Evolutionary conservation across 2,797 vertebrate genomes (phyloP), one percentile per base, ranked within the genome.

Genomic region (Setipinna tenuifilis): DNA sequence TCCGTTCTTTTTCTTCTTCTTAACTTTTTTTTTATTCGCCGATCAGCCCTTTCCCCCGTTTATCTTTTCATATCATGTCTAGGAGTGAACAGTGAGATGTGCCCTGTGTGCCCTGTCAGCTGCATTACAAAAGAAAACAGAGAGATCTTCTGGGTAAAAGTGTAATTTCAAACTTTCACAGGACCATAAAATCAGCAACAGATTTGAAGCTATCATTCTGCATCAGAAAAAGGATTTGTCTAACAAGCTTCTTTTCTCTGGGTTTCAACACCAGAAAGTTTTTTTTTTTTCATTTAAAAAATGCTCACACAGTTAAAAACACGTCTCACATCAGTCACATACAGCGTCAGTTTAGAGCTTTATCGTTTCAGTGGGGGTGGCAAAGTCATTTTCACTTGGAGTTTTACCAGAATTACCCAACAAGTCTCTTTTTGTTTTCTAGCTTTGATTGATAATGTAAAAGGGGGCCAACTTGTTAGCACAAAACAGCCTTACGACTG

Each of bases 51-150:
- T 78, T 44, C 17, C 17, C 31, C 19, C 35, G 19, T 78, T 1
- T 44, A 21, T 19, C 35, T 44, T 35, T 78, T 78, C 17, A 41
- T 12, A 41, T 78, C 71, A 4, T 78, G 71, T 78, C 14, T 78
- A 78, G 25, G 16, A 31, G 28, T 78, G 71, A 44, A 19, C 81
- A 62, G 57, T 68, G 82, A 78, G 54, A 82, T 48, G 46, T 48
- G 9, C 14, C 61, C 80, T 58, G 86, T 84, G 71, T 82, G 59
- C 54, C n/a, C 46, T 54, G 58, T 58, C 23, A 75, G 89, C 85
- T 90, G 90, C 87, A 89, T 88, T 89, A 89, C 87, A 92, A 93
- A 93, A 89, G 90, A 92, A 93, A 93, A 92, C 90, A 90, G 93
- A 91, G 80, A 46, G 25, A 78, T 90, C 84, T 87, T 41, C 89